Evolutionary conservation across 2,797 vertebrate genomes (phyloP).

Genomic region (Catostomus latipinnis): DNA sequence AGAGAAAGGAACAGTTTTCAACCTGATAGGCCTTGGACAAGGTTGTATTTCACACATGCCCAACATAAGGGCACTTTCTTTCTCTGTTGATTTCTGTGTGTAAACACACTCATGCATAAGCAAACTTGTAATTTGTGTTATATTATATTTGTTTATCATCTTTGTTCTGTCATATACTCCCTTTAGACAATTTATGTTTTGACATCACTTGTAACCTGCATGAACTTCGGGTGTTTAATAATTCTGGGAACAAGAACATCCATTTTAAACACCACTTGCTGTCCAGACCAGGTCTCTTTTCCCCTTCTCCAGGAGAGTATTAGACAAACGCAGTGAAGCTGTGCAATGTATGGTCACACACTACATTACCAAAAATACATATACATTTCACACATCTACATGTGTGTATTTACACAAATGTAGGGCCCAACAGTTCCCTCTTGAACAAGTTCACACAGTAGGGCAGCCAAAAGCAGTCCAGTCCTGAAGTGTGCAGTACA

Average conservation of each 20-base stretch:
- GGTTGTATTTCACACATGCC: slow-evolving; percentile 64
- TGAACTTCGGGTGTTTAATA: slow-evolving; percentile 38
- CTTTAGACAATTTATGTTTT: neutral
- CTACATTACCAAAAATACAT: slow-evolving; percentile 46
- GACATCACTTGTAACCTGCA: slow-evolving; percentile 25
- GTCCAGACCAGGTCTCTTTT: slow-evolving; percentile 29
- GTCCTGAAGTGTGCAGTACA: slow-evolving; percentile 18
- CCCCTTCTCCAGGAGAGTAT: slow-evolving; percentile 19
- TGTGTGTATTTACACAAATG: slow-evolving; percentile 48
- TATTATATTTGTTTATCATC: slow-evolving; percentile 17
- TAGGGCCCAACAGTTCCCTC: slow-evolving; percentile 27
- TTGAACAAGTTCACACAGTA: slow-evolving; percentile 43
- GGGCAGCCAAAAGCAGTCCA: slow-evolving; percentile 29
- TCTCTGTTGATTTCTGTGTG: slow-evolving; percentile 35
- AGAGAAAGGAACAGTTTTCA: slow-evolving; percentile 53
- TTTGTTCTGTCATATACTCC: slow-evolving; percentile 28
- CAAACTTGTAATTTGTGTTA: slow-evolving; percentile 33
- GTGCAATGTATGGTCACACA: slow-evolving; percentile 21
- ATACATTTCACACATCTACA: slow-evolving; percentile 46
- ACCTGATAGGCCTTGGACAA: slow-evolving; percentile 52
- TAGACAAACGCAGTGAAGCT: neutral
- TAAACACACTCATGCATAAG: slow-evolving; percentile 31
- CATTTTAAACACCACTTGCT: slow-evolving; percentile 36
- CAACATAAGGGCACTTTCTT: slow-evolving; percentile 37
- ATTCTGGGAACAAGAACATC: slow-evolving; percentile 38